These are phyloP conservation scores for Trissolcus basalis DNA, from an alignment of 1,140 invertebrate species.

Conservation along the genomic window DNA sequence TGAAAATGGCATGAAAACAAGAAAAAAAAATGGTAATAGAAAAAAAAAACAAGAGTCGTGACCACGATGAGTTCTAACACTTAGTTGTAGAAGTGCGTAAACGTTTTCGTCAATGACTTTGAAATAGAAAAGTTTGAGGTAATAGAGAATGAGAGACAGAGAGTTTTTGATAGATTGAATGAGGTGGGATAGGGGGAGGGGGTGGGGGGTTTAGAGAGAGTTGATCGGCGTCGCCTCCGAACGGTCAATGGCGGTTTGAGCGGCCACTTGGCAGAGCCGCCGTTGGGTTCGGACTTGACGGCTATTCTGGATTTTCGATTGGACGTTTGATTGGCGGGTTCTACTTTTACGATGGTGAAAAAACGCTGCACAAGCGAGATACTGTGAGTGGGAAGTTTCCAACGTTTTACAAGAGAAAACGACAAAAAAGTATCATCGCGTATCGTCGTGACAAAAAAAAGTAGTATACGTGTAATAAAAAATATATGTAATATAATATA, in stretches of 20 bases:
- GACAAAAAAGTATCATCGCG: slow-evolving; percentile 52
- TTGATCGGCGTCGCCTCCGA: slow-evolving; percentile 28
- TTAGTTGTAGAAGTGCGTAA: slow-evolving; percentile 42
- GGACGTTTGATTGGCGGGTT: slow-evolving; percentile 69
- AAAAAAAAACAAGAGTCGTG: no score
- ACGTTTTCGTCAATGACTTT: slow-evolving; percentile 41
- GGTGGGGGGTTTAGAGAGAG: slow-evolving; percentile 24
- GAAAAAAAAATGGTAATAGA: no score
- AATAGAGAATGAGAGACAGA: slow-evolving; percentile 47
- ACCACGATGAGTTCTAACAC: slow-evolving; percentile 43
- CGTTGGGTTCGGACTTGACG: slow-evolving; percentile 60
- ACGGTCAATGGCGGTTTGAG: slow-evolving; percentile 16
- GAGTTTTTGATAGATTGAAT: slow-evolving; percentile 40
- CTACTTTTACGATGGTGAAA: slow-evolving; percentile 75
- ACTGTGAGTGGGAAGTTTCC: slow-evolving; percentile 73
- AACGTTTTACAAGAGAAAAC: slow-evolving; percentile 73
- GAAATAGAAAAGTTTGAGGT: slow-evolving; percentile 40
- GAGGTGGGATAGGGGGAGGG: slow-evolving; percentile 21
- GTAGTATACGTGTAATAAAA: slow-evolving; percentile 58
- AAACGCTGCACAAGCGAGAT: slow-evolving; percentile 77
- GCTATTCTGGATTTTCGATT: slow-evolving; percentile 53
- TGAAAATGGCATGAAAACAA: no score
- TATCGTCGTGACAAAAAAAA: slow-evolving; percentile 38
- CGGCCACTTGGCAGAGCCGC: neutral
- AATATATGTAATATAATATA: slow-evolving; percentile 58